Evolutionary conservation across 2,113 vertebrate genomes (phyloP).

Genomic region (Myanophis thanlyinensis): DNA sequence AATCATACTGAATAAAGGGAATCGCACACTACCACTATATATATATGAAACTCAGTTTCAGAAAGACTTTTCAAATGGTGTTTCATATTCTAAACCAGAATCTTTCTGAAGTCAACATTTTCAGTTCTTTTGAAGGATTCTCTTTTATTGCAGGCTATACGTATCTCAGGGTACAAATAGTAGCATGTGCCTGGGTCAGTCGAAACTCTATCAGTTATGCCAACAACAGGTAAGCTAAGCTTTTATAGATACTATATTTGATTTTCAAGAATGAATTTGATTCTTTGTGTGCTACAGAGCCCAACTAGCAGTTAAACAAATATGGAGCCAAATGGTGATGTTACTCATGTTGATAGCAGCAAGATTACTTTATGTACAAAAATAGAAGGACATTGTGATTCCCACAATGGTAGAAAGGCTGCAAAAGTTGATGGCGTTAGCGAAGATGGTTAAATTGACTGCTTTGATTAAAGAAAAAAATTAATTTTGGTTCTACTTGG

Average conservation of each 20-base stretch:
- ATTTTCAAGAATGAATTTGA: neutral
- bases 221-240: conserved; percentile 76
- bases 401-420: neutral
- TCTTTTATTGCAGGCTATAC: conserved; percentile 70
- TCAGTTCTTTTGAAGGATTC: neutral
- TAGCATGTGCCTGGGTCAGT: conserved; percentile 75
- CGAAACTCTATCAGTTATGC: conserved; percentile 82
- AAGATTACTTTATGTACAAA: neutral
- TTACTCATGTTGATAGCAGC: neutral
- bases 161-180: conserved; percentile 75
- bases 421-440: neutral
- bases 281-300: neutral
- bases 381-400: neutral
- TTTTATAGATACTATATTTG: neutral
- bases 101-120: neutral
- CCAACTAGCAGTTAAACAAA: neutral
- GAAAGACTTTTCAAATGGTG: neutral
- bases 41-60: neutral
- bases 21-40: neutral
- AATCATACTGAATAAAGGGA: neutral
- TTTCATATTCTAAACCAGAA: neutral
- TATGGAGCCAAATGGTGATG: neutral
- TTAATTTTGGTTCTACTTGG: neutral
- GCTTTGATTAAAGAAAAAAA: neutral
- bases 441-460: neutral